Percentiles rank a stretch among this genome's conserved stretches.
Conservation (phyloP, 2,888 invertebrate genomes). For the Drosophila borealis region DNA sequence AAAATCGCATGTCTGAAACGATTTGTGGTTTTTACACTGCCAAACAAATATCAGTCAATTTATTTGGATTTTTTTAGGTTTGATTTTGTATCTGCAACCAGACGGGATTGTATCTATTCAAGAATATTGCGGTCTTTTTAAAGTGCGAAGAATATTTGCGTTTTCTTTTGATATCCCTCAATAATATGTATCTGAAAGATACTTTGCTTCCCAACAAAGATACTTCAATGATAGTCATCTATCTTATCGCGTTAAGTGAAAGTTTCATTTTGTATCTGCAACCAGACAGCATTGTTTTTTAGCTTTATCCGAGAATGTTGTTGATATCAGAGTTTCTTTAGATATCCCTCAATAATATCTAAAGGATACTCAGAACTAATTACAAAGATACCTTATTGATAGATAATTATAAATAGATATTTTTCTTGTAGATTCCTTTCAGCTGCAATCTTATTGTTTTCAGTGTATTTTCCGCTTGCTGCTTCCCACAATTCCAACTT, state of each 20-base stretch:
- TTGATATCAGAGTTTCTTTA: no score
- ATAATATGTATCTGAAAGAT: no score
- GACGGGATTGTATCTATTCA: no score
- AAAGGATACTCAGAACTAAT: background rate
- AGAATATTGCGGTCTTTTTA: no score
- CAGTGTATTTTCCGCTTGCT: constrained; percentile 39
- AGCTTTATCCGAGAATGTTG: no score
- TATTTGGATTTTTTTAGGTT: background rate
- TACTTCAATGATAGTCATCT: no score
- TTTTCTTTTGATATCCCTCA: no score
- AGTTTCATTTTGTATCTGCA: no score
- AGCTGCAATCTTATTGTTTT: background rate
- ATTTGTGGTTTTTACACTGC: constrained; percentile 62
- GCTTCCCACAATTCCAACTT: constrained; percentile 68
- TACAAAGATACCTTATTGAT: background rate
- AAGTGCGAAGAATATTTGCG: no score
- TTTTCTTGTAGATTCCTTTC: background rate
- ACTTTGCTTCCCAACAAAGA: no score
- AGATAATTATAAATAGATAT: background rate
- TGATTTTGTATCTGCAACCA: constrained; percentile 15
- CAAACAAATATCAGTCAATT: constrained; percentile 3
- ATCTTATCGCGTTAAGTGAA: no score
- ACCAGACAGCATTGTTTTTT: background rate
- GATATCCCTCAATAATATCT: background rate
- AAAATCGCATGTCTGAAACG: constrained; percentile 77